Percentiles rank a stretch among this genome's conserved stretches.
Conservation (phyloP, 2,888 invertebrate species). For the Resseliella maxima region DNA sequence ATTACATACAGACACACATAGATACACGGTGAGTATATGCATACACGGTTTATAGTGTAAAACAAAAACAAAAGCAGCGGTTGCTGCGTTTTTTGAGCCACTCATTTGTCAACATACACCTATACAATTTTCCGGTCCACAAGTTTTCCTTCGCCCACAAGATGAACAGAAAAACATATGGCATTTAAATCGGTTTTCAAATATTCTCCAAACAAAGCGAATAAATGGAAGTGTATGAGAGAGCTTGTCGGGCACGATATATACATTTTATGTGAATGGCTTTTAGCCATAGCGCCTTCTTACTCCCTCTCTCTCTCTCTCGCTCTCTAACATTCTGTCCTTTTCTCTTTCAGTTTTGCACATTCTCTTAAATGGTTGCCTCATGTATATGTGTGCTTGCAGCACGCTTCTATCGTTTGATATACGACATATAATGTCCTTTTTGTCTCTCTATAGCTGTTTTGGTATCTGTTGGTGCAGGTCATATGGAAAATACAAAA, state of each 20-base stretch:
- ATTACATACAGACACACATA: background rate
- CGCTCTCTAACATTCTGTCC: no score
- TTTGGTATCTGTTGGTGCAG: background rate
- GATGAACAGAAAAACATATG: conserved; percentile 48
- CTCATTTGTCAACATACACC: conserved; percentile 45
- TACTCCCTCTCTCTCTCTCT: no score
- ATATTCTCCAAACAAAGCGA: background rate
- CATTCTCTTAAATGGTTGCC: no score
- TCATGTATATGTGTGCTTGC: background rate
- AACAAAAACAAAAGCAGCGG: conserved; percentile 36
- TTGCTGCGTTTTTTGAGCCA: conserved; percentile 39
- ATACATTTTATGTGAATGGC: conserved; percentile 17
- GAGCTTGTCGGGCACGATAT: background rate
- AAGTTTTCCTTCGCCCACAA: conserved; percentile 44
- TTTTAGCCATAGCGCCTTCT: background rate
- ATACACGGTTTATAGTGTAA: conserved; percentile 12
- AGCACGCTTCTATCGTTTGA: background rate
- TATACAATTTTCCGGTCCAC: conserved; percentile 51
- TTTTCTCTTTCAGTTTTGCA: no score
- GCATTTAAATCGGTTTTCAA: conserved; percentile 51
- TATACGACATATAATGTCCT: conserved; percentile 29
- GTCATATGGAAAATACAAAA: conserved; percentile 23
- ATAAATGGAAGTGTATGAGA: background rate
- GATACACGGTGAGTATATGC: no score
- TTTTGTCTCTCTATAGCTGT: background rate